These are phyloP conservation scores for Neosalanx taihuensis DNA, from an alignment of 2,797 vertebrate genomes.

Conservation along the genomic window DNA sequence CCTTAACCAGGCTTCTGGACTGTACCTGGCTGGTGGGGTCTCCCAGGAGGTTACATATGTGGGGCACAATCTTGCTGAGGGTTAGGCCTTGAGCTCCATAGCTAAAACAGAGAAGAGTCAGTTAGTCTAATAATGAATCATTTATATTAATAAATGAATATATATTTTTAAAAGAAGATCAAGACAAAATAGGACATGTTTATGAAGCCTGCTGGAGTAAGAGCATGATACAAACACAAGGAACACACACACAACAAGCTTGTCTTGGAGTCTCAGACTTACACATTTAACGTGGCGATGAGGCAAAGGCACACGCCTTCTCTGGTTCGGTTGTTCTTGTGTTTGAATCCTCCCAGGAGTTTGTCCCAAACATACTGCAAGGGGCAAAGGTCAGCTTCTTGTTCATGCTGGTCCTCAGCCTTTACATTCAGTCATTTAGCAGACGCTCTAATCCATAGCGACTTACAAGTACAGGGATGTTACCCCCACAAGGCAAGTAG, in stretches of 20 bases:
- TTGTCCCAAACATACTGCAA: slow-evolving; percentile 93
- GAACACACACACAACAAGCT: background rate
- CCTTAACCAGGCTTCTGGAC: slow-evolving; percentile 24
- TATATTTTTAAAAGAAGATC: background rate
- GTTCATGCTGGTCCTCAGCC: too few species aligned
- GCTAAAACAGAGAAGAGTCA: slow-evolving; percentile 61
- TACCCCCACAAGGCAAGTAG: too few species aligned
- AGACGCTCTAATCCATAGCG: too few species aligned
- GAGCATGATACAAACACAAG: too few species aligned
- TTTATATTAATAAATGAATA: background rate
- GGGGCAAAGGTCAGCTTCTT: background rate
- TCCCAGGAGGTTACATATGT: slow-evolving; percentile 95
- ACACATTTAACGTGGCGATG: slow-evolving; percentile 90
- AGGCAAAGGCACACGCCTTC: slow-evolving; percentile 95
- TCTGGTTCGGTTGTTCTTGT: slow-evolving; percentile 93
- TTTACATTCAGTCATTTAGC: too few species aligned
- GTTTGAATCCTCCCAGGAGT: slow-evolving; percentile 95
- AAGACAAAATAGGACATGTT: too few species aligned
- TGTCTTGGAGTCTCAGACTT: slow-evolving; percentile 52
- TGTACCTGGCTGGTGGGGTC: slow-evolving; percentile 94
- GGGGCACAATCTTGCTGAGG: slow-evolving; percentile 96
- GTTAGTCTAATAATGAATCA: background rate
- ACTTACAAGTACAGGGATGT: too few species aligned
- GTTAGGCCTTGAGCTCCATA: slow-evolving; percentile 96
- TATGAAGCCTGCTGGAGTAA: too few species aligned